These are phyloP conservation scores for Takifugu bimaculatus DNA, from an alignment of 2,113 vertebrate species.

Conservation along the genomic window DNA sequence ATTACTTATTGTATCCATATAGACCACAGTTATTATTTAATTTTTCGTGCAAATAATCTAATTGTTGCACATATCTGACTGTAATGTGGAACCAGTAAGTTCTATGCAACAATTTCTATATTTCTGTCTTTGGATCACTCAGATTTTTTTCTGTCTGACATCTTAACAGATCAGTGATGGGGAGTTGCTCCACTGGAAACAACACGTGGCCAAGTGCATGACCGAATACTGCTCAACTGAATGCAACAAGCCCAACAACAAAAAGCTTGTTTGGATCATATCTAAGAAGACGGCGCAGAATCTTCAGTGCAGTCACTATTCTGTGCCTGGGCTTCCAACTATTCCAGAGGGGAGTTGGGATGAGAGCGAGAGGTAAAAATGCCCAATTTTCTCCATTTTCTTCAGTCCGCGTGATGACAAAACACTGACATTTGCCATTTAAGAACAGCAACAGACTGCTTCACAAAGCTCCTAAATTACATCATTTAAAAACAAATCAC, in stretches of 20 bases:
- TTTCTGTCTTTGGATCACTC: constrained; percentile 14
- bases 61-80: too few species aligned
- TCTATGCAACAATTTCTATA: not conserved
- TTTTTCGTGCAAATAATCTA: too few species aligned
- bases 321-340: constrained; percentile 87
- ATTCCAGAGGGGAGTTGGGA: constrained; percentile 88
- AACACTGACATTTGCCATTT: too few species aligned
- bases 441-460: too few species aligned
- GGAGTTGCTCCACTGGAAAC: constrained; percentile 87
- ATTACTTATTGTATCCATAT: too few species aligned
- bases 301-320: constrained; percentile 87
- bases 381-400: not conserved
- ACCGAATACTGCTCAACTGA: constrained; percentile 87
- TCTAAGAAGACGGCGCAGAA: constrained; percentile 91
- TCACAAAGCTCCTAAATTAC: too few species aligned
- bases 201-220: constrained; percentile 90
- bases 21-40: too few species aligned
- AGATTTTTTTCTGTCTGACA: constrained; percentile 28
- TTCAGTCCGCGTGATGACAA: not conserved
- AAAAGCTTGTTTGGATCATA: constrained; percentile 93
- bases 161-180: constrained; percentile 81
- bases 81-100: too few species aligned
- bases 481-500: too few species aligned
- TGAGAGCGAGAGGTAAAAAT: constrained; percentile 82
- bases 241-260: constrained; percentile 93